Evolutionary conservation across 1,140 invertebrate genomes (phyloP).

Genomic region (Propsilocerus akamusi): DNA sequence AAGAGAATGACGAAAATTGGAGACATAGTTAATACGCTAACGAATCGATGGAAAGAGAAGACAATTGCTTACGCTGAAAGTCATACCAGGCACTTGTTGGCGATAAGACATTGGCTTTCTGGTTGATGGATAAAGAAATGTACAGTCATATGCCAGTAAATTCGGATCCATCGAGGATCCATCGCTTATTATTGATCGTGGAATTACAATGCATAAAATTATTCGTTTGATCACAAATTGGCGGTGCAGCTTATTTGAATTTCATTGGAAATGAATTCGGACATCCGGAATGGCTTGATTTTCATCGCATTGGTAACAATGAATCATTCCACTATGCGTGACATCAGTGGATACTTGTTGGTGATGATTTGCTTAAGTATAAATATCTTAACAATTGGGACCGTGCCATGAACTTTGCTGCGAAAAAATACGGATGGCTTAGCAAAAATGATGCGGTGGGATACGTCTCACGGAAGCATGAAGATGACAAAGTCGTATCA

Average conservation of each 20-base stretch:
- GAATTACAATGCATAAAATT: constrained; percentile 92
- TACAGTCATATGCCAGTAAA: constrained; percentile 83
- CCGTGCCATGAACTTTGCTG: constrained; percentile 72
- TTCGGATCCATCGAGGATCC: too few relatives aligned
- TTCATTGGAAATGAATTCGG: constrained; percentile 99
- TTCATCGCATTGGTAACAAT: constrained; percentile 88
- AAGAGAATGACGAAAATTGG: constrained; percentile 85
- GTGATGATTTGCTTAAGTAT: constrained; percentile 78
- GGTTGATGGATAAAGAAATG: constrained; percentile 99
- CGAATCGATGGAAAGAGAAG: constrained; percentile 90
- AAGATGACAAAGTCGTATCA: constrained; percentile 88
- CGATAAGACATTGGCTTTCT: constrained; percentile 98
- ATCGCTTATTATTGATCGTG: constrained; percentile 64
- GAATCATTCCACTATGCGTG: constrained; percentile 95
- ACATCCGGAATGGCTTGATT: constrained; percentile 99
- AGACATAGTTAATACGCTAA: constrained; percentile 81
- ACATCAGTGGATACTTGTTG: constrained; percentile 86
- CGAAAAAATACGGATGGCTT: constrained; percentile 79
- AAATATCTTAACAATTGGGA: constrained; percentile 91
- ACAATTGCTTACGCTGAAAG: constrained; percentile 94
- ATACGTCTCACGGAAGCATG: constrained; percentile 89
- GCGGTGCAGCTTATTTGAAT: constrained; percentile 95
- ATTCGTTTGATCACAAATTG: constrained; percentile 88
- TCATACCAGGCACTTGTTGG: constrained; percentile 95
- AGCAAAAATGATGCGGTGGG: constrained; percentile 43